These are phyloP conservation scores for Siderastrea radians DNA, from an alignment of 92 coral and sea anemone genomes.

Conservation along the genomic window DNA sequence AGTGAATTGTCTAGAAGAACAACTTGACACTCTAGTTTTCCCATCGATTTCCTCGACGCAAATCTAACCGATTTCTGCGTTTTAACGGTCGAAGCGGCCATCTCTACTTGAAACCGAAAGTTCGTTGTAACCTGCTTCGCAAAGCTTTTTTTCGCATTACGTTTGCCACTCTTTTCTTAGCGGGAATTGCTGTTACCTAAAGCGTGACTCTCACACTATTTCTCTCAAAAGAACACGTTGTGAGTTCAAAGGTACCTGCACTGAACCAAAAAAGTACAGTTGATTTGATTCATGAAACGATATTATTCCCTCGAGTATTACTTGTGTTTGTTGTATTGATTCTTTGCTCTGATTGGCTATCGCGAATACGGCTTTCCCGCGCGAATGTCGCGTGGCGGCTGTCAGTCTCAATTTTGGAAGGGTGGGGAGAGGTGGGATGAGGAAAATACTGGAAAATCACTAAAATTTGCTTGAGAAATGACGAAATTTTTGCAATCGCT, in stretches of 20 bases:
- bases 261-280: neutral
- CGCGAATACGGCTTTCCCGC: conserved; percentile 20
- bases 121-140: neutral
- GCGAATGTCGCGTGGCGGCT: conserved; percentile 17
- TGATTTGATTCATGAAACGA: neutral
- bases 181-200: neutral
- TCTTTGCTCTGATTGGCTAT: conserved; percentile 19
- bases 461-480: too few species aligned
- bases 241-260: neutral
- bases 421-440: neutral
- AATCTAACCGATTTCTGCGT: conserved; percentile 39
- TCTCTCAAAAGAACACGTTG: neutral
- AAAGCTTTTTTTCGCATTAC: neutral
- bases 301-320: conserved; percentile 6
- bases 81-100: conserved; percentile 7
- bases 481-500: too few species aligned
- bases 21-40: conserved; percentile 81
- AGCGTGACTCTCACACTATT: neutral
- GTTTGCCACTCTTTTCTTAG: neutral
- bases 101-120: neutral
- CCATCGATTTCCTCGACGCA: conserved; percentile 21
- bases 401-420: neutral
- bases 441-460: too few species aligned
- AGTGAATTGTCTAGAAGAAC: conserved; percentile 82
- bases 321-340: neutral